Conservation (phyloP, 2,888 invertebrate species). For the Schizotus pectinicornis region DNA sequence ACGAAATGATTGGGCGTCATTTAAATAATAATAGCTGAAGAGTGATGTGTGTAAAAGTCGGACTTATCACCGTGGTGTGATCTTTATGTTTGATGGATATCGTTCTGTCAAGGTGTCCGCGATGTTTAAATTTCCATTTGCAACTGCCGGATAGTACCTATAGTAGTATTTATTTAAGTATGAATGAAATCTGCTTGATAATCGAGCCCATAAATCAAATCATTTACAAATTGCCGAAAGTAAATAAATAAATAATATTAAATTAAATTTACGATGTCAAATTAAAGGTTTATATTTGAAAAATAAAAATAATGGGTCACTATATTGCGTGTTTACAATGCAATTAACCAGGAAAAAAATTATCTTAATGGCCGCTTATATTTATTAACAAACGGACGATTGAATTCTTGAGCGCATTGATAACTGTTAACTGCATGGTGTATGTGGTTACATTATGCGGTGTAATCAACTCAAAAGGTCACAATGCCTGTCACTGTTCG, state of each 20-base stretch:
- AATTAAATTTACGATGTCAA: constrained; percentile 29
- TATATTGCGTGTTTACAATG: constrained; percentile 34
- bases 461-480: constrained; percentile 19
- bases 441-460: constrained; percentile 7
- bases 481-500: neutral
- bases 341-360: constrained; percentile 34
- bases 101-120: neutral
- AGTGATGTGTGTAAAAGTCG: too few relatives aligned
- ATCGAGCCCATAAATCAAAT: constrained; percentile 26
- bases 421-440: constrained; percentile 5
- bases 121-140: constrained; percentile 14
- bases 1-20: too few relatives aligned
- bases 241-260: constrained; percentile 22
- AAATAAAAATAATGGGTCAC: constrained; percentile 35
- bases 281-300: constrained; percentile 23
- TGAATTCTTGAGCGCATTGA: constrained; percentile 30
- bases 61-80: too few relatives aligned
- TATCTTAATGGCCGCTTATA: constrained; percentile 34
- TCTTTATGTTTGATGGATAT: too few relatives aligned
- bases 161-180: constrained; percentile 15
- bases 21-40: too few relatives aligned
- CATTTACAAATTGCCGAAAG: constrained; percentile 24
- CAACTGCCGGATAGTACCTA: constrained; percentile 8
- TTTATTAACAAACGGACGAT: neutral
- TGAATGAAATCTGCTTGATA: constrained; percentile 16